Evolutionary conservation across 2,113 vertebrate species (phyloP).

Genomic region (Clinocottus analis): DNA sequence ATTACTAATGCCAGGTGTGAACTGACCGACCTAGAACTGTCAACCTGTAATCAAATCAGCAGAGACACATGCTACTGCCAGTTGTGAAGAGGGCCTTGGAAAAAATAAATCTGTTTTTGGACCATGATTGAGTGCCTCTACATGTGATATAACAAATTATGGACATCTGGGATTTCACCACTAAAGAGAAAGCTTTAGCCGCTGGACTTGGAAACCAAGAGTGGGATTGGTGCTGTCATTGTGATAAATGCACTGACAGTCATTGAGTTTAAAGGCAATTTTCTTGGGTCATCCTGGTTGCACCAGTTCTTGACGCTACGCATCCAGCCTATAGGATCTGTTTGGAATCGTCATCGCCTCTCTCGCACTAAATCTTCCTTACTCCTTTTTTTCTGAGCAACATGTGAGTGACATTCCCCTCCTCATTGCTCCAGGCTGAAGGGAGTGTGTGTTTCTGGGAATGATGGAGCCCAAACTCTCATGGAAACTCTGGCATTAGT

Average conservation of each 20-base stretch:
- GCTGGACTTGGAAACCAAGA: background rate
- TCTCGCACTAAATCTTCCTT: background rate
- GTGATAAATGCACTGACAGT: slow-evolving; percentile 32
- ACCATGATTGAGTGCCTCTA: background rate
- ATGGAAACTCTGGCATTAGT: slow-evolving; percentile 44
- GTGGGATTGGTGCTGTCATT: slow-evolving; percentile 30
- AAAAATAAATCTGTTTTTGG: background rate
- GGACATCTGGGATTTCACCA: slow-evolving; percentile 3
- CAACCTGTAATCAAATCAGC: background rate
- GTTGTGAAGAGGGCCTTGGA: background rate
- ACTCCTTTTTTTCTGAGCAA: background rate
- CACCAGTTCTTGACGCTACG: slow-evolving; percentile 17
- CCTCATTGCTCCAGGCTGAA: slow-evolving; percentile 30
- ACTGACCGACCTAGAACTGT: background rate
- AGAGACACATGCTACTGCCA: background rate
- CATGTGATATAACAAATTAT: slow-evolving; percentile 10
- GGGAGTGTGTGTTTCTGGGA: slow-evolving; percentile 39
- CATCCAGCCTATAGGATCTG: slow-evolving; percentile 25
- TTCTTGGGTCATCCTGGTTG: slow-evolving; percentile 30
- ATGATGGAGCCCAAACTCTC: slow-evolving; percentile 26
- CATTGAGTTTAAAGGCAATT: slow-evolving; percentile 61
- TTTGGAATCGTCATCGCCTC: slow-evolving; percentile 12
- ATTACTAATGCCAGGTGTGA: background rate
- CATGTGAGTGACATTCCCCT: slow-evolving; percentile 17
- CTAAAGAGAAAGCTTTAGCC: background rate